Evolutionary conservation across 2,888 invertebrate species (phyloP).

Genomic region (Limenitis arthemis): DNA sequence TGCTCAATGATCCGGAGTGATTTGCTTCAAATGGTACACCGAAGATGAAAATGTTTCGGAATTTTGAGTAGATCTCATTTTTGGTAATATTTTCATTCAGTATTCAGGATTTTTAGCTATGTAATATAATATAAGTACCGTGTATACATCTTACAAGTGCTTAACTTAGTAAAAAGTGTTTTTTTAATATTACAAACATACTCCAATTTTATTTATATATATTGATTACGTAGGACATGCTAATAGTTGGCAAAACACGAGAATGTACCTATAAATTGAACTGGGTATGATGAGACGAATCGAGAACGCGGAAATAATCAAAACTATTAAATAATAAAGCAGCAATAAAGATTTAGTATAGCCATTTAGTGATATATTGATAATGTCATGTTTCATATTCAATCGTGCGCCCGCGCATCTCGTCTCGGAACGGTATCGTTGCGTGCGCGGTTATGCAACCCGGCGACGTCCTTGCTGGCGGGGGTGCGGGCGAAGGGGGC

Average conservation of each 20-base stretch:
- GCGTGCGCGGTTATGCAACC: constrained; percentile 64
- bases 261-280: not conserved
- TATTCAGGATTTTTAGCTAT: too few relatives aligned
- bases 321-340: constrained; percentile 1
- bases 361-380: constrained; percentile 8
- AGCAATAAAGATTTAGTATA: constrained; percentile 4
- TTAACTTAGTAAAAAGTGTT: too few relatives aligned
- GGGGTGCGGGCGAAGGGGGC: constrained; percentile 39
- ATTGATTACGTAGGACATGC: too few relatives aligned
- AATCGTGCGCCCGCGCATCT: constrained; percentile 23
- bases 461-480: constrained; percentile 58
- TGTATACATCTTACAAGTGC: too few relatives aligned
- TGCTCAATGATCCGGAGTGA: not conserved
- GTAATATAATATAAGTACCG: too few relatives aligned
- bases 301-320: constrained; percentile 12
- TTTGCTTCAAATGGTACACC: not conserved
- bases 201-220: too few relatives aligned
- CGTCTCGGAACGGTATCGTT: constrained; percentile 53
- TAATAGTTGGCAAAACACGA: not conserved
- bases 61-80: too few relatives aligned
- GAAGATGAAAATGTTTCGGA: too few relatives aligned
- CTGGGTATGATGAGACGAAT: constrained; percentile 5
- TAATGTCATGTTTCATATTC: constrained; percentile 3
- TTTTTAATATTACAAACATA: too few relatives aligned
- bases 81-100: too few relatives aligned